Base-by-base conservation (phyloP, 2,888 invertebrate species). In the Aromia moschata region DNA sequence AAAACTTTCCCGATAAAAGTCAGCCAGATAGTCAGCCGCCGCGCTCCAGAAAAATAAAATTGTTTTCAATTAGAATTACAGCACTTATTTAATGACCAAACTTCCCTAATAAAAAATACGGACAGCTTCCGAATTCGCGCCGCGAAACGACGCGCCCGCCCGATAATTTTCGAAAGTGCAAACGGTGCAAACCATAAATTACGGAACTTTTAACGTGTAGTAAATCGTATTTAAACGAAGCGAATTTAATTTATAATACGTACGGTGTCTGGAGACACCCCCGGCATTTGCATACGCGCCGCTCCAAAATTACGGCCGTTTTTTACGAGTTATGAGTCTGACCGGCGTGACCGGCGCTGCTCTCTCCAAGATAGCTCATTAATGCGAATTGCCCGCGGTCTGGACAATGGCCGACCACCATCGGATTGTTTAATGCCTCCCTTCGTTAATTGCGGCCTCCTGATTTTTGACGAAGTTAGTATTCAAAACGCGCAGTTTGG, bases 161-260 rank as follows among this genome's bases (percentile, higher is more conserved):
- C n/a, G 33, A 20, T 20, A 43, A 43, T 43, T 43, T 12, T 10
- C 1, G 43, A 12, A 43, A 43, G 43, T 25, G 25, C 20, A 43
- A 18, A 20, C 14, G 1, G 1, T 25, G 25, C 41, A 16, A 33
- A 45, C 49, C 55, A 61, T 57, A 65, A 65, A 61, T 61, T 59
- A 61, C 60, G 63, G 60, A 56, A 38, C 15, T 36, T 62, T 63
- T 56, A 53, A 58, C 47, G 46, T 59, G 61, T 54, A 49, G 63
- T 65, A 65, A 65, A 65, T 65, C 63, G 58, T 57, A 65, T 63
- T 64, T 65, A 63, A 52, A 64, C 58, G 55, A 57, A 58, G 58
- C 60, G 59, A 65, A 65, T 63, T 65, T 64, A 65, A 64, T 65
- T 60, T 59, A 55, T 56, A 61, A 64, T 60, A 56, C 55, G 58